These are phyloP conservation scores for Megalops atlanticus DNA, from an alignment of 2,113 vertebrate species.

Conservation along the genomic window DNA sequence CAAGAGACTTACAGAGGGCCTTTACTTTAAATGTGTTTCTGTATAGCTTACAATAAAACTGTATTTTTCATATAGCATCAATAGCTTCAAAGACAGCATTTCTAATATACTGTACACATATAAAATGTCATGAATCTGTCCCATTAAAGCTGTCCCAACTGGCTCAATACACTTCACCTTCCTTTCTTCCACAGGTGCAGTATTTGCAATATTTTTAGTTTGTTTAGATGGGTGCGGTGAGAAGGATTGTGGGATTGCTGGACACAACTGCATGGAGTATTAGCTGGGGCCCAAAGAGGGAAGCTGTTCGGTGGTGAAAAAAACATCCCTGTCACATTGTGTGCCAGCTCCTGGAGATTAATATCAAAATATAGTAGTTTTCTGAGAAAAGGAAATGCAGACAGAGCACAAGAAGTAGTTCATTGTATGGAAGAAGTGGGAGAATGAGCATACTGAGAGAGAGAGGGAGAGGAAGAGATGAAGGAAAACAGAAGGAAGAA, in stretches of 20 bases:
- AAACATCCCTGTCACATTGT: not conserved
- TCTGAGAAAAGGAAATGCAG: not conserved
- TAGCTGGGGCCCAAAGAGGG: not conserved
- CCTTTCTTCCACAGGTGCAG: not conserved
- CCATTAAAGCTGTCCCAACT: not conserved
- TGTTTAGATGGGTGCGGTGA: not conserved
- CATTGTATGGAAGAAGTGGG: not conserved
- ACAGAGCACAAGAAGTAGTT: not conserved
- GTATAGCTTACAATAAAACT: not conserved
- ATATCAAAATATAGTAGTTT: not conserved
- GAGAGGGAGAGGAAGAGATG: too few relatives aligned
- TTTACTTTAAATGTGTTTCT: not conserved
- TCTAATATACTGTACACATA: not conserved
- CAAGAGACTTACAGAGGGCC: not conserved
- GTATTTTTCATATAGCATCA: not conserved
- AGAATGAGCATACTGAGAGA: not conserved
- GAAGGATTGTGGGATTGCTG: not conserved
- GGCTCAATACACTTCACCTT: not conserved
- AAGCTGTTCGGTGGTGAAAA: not conserved
- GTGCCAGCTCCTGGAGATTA: not conserved
- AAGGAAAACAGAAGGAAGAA: too few relatives aligned
- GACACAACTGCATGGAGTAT: not conserved
- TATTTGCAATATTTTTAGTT: not conserved
- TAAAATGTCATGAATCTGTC: not conserved
- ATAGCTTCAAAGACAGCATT: not conserved